Conservation (phyloP, 1,140 invertebrate genomes). For the Apis laboriosa region DNA sequence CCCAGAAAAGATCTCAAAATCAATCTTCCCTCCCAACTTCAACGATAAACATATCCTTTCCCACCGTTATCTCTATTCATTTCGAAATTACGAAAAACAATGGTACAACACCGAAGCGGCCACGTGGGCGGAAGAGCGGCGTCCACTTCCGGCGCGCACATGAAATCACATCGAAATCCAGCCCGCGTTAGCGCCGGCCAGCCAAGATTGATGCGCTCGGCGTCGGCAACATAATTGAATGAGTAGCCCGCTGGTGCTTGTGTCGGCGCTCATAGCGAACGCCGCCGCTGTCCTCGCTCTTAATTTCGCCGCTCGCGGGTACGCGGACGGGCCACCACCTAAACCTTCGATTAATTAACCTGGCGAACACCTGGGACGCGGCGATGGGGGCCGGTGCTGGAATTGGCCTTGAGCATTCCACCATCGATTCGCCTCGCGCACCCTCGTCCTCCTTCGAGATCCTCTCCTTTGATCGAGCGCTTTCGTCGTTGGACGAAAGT, state of each 20-base stretch:
- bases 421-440: conserved; percentile 44
- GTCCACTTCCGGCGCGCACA: conserved; percentile 50
- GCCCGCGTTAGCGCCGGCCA: conserved; percentile 60
- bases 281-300: conserved; percentile 73
- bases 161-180: conserved; percentile 56
- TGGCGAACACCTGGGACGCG: conserved; percentile 70
- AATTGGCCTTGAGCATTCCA: conserved; percentile 56
- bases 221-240: conserved; percentile 80
- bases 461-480: background rate
- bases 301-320: conserved; percentile 73
- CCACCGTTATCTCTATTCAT: too few relatives aligned
- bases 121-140: conserved; percentile 45
- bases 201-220: conserved; percentile 75
- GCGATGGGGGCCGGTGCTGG: conserved; percentile 40
- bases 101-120: conserved; percentile 26
- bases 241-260: conserved; percentile 69
- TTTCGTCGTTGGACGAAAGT: background rate
- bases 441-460: background rate
- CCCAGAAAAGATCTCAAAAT: too few relatives aligned
- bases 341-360: conserved; percentile 78
- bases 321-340: conserved; percentile 53
- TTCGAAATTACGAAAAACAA: too few relatives aligned
- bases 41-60: too few relatives aligned
- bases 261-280: conserved; percentile 71
- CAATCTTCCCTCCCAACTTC: too few relatives aligned